Evolutionary conservation across 1,140 invertebrate genomes (phyloP).

Genomic region (Cyphomyrmex costatus): DNA sequence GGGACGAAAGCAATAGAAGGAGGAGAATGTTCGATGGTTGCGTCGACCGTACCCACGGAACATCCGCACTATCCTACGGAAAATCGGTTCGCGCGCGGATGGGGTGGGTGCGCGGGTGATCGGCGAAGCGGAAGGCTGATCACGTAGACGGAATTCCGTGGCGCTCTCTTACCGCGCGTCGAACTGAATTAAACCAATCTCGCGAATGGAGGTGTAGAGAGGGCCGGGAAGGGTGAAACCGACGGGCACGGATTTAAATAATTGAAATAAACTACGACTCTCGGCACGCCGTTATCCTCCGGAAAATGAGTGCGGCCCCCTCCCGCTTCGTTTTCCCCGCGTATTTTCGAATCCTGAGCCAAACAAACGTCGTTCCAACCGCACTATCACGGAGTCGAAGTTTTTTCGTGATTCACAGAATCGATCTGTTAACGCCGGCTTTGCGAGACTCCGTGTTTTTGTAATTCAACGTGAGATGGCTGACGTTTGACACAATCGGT

Average conservation of each 20-base stretch:
- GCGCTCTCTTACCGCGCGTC: slow-evolving; percentile 55
- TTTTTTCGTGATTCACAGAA: slow-evolving; percentile 43
- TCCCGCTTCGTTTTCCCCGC: background rate
- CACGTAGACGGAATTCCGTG: slow-evolving; percentile 64
- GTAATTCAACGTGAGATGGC: slow-evolving; percentile 16
- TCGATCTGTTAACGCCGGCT: slow-evolving; percentile 18
- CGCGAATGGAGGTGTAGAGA: background rate
- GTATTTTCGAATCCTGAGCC: slow-evolving; percentile 34
- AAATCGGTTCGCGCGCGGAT: slow-evolving; percentile 53
- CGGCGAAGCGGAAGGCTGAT: slow-evolving; percentile 62
- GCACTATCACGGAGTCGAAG: slow-evolving; percentile 17
- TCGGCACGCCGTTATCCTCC: slow-evolving; percentile 24
- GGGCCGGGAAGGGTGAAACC: background rate
- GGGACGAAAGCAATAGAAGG: background rate
- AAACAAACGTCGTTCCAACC: slow-evolving; percentile 31
- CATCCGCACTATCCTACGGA: slow-evolving; percentile 31
- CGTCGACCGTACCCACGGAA: slow-evolving; percentile 51
- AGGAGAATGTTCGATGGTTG: slow-evolving; percentile 2
- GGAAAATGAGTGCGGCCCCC: slow-evolving; percentile 5
- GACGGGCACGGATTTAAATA: slow-evolving; percentile 67
- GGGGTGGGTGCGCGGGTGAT: slow-evolving; percentile 1
- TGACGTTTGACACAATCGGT: background rate
- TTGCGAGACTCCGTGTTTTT: slow-evolving; percentile 7
- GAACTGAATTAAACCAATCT: slow-evolving; percentile 68
- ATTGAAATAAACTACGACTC: slow-evolving; percentile 69